These are phyloP conservation scores for Pimpla rufipes DNA, from an alignment of 2,888 invertebrate species.

Conservation along the genomic window DNA sequence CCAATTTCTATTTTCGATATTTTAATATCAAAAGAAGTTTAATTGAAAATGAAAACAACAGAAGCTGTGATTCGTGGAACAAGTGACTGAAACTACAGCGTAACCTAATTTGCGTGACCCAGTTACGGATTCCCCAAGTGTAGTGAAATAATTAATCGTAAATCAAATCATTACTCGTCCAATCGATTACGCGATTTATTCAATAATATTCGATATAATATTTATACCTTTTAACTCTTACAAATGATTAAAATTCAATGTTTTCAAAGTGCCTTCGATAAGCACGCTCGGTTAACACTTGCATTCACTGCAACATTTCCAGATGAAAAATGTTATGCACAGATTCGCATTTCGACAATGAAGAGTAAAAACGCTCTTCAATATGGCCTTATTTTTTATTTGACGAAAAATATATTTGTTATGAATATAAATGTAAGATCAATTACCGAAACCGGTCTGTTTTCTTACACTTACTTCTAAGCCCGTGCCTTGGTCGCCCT, in stretches of 20 bases:
- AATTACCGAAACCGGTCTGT: too few relatives aligned
- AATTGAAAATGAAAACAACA: neutral
- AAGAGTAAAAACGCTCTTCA: too few relatives aligned
- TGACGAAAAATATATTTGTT: too few relatives aligned
- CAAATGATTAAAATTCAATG: neutral
- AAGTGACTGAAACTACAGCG: neutral
- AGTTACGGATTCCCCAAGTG: neutral
- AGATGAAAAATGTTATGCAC: too few relatives aligned
- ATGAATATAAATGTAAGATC: too few relatives aligned
- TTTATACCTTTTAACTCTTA: too few relatives aligned
- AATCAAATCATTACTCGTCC: neutral
- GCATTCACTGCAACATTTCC: too few relatives aligned
- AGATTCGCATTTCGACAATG: too few relatives aligned
- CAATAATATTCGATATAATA: neutral
- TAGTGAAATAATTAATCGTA: neutral
- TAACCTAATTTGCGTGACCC: neutral
- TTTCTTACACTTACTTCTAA: too few relatives aligned
- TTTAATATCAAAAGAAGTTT: neutral
- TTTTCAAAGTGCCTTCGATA: neutral
- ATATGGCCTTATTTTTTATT: too few relatives aligned
- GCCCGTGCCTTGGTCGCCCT: too few relatives aligned
- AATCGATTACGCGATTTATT: neutral
- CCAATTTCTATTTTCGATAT: neutral
- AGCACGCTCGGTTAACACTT: too few relatives aligned
- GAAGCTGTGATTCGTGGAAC: neutral